Base-by-base conservation (phyloP, 2,888 invertebrate genomes). In the Eupithecia dodoneata region DNA sequence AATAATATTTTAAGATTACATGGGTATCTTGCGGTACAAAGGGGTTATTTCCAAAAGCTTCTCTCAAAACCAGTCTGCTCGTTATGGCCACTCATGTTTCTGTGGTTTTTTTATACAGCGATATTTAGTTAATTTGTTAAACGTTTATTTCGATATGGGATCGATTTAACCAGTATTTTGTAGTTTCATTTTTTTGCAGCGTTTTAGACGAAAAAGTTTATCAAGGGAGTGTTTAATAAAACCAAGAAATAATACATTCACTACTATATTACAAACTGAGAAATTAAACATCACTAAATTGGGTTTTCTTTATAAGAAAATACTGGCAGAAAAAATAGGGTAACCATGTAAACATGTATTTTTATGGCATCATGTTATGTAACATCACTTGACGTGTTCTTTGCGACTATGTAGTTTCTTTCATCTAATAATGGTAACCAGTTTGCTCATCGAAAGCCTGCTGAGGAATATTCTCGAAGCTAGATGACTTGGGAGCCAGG, bases 401-500 rank as follows among this genome's bases (percentile, higher is more conserved):
- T 82, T 77, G 78, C n/a, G 47, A 47, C 74, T 85, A 5, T 30
- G 2, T 9, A 69, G 10, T 4, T 10, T 69, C 4, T 70, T 18
- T 44, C 2, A 69, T 70, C 41, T 88, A 94, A 78, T 94, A 94
- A 45, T 90, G 89, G 84, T 94, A 94, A 69, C 94, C 94, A 41
- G 93, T 93, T 74, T 92, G 81, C 77, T 93, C 94, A 72, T 95
- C 93, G 76, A 95, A 95, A 49, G 88, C 82, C 79, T 94, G 94
- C 77, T 94, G 93, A 41, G 93, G 92, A 67, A 84, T 82, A 80
- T 90, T 88, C 74, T 73, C 70, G 85, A 84, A 85, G 45, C 12
- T 70, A 13, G 87, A 83, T 45, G 85, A 76, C 78, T 88, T 89
- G 3, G 94, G 93, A 7, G 92, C 88, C 80, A 92, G 85, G 86